Base-by-base conservation (phyloP, 2,797 vertebrate genomes). In the Acrossocheilus wenchowensis region DNA sequence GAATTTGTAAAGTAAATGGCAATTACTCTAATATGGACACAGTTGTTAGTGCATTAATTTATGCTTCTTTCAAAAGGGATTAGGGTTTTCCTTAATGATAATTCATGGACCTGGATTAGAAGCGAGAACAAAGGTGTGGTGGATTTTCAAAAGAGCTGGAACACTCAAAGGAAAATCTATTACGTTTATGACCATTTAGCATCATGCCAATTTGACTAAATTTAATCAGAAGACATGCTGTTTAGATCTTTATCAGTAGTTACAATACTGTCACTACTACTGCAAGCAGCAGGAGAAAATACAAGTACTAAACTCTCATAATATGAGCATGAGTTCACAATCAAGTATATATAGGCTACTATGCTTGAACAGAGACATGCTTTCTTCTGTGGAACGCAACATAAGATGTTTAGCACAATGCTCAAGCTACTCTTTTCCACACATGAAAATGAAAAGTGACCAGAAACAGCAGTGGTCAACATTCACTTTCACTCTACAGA, bases 31-130 rank as follows among this genome's bases (percentile, higher is more conserved):
- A 87, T 89, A 92, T 92, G 90, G 91, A 93, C 91, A 92, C 90
- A 93, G 91, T 91, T 92, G 89, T 94, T 91, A 87, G 84, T 87
- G 87, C 87, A 92, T 93, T 94, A 90, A 94, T 92, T 94, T 92
- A 92, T 72, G 52, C 78, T 89, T 92, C 88, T 92, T 94, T 92
- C 90, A 93, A 92, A 94, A 94, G 88, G 90, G 92, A 94, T 94
- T 93, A 93, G 82, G 83, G 85, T 84, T 87, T 91, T 68, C 86
- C 89, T 91, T 87, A 88, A 92, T 94, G 92, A 94, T 94, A 93
- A 95, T 95, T 94, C 92, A 92, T 90, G 90, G 87, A 85, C 90
- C 88, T 86, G 87, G 91, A 87, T 94, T 94, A 93, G 90, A 92
- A 86, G 54, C 81, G 74, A 86, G 60, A 74, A 86, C 81, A 78